Percentiles rank a stretch among this genome's conserved stretches.
phyloP scores from a whole-genome alignment of 2,888 invertebrate species.

The Galerucella pusilla region DNA sequence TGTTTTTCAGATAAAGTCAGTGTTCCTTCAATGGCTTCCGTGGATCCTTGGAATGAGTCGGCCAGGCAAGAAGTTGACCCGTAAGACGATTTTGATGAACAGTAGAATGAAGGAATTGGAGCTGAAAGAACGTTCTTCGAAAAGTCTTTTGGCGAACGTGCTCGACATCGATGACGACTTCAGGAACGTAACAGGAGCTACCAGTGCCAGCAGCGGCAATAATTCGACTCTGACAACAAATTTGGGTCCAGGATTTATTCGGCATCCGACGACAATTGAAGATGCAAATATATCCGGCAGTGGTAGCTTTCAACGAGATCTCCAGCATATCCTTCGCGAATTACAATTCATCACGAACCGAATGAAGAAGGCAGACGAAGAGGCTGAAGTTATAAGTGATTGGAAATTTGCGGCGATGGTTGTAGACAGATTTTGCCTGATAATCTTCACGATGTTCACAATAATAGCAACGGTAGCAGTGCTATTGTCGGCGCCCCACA shows the following conservation, averaged over 20 bases:
- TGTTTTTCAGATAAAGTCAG: slow-evolving; percentile 83
- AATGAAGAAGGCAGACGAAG: slow-evolving; percentile 94
- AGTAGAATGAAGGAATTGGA: slow-evolving; percentile 93
- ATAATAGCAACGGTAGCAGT: slow-evolving; percentile 93
- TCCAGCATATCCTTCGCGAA: slow-evolving; percentile 91
- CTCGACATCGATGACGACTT: slow-evolving; percentile 96
- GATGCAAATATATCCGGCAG: slow-evolving; percentile 65
- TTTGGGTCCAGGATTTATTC: slow-evolving; percentile 69
- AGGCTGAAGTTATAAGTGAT: slow-evolving; percentile 92
- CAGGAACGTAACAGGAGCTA: slow-evolving; percentile 79
- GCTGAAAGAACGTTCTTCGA: slow-evolving; percentile 92
- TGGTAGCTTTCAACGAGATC: slow-evolving; percentile 81
- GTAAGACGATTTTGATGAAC: slow-evolving; percentile 90
- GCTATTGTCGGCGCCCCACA: slow-evolving; percentile 91
- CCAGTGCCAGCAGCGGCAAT: slow-evolving; percentile 53
- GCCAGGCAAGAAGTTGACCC: slow-evolving; percentile 93
- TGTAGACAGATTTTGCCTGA: slow-evolving; percentile 95
- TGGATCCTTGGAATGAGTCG: slow-evolving; percentile 96
- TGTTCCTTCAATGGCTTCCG: slow-evolving; percentile 97
- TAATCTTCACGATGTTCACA: slow-evolving; percentile 94
- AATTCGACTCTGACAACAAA: slow-evolving; percentile 62
- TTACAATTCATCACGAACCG: slow-evolving; percentile 94
- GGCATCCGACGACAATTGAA: slow-evolving; percentile 82
- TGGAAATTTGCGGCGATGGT: slow-evolving; percentile 99
- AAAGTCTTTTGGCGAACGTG: slow-evolving; percentile 93